Evolutionary conservation across 2,113 vertebrate genomes (phyloP).

Genomic region (Diadophis punctatus): DNA sequence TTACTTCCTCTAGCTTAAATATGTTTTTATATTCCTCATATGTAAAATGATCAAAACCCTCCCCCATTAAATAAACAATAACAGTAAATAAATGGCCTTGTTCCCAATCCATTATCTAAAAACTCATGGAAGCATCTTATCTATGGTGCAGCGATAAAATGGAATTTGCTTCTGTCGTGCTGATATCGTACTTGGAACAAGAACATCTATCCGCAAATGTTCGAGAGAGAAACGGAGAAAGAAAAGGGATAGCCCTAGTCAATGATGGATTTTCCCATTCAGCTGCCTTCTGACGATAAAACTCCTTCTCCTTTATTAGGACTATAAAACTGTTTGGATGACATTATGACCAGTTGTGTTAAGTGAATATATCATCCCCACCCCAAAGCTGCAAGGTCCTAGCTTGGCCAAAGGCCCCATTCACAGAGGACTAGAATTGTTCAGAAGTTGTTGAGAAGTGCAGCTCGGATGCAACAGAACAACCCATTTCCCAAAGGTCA

Average conservation of each 20-base stretch:
- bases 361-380: background rate
- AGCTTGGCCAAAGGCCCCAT: background rate
- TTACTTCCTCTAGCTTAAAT: background rate
- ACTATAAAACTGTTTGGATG: background rate
- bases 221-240: background rate
- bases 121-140: background rate
- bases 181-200: background rate
- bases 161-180: background rate
- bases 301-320: background rate
- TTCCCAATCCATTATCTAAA: background rate
- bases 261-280: background rate
- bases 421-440: background rate
- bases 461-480: background rate
- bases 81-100: background rate
- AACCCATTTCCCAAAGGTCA: background rate
- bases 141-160: background rate
- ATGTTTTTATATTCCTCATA: background rate
- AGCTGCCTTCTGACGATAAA: background rate
- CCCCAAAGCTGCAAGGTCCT: background rate
- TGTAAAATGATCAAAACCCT: background rate
- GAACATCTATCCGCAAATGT: background rate
- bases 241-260: background rate
- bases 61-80: slow-evolving; percentile 5
- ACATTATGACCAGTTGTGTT: background rate
- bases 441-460: background rate